Evolutionary conservation across 2,797 vertebrate species (phyloP).

Genomic region (Macropus fuliginosus): DNA sequence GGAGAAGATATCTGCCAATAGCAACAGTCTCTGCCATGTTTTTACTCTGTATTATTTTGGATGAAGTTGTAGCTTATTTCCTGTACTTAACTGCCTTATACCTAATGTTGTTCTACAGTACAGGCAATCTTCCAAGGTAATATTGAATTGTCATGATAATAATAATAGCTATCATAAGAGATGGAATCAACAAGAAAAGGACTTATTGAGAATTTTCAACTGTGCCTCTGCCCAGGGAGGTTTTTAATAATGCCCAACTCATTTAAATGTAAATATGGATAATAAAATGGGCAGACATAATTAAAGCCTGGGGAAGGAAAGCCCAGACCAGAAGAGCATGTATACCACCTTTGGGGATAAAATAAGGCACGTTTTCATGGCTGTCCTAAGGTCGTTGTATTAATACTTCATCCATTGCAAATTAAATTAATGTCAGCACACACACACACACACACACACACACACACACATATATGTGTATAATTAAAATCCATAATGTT

Average conservation of each 20-base stretch:
- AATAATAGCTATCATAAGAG: neutral
- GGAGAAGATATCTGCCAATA: conserved; percentile 61
- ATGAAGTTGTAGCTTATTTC: conserved; percentile 71
- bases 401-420: conserved; percentile 55
- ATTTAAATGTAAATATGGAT: conserved; percentile 36
- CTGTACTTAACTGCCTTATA: conserved; percentile 69
- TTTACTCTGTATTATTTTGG: conserved; percentile 73
- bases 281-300: conserved; percentile 20
- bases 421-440: conserved; percentile 40
- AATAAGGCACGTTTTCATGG: conserved; percentile 48
- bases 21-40: conserved; percentile 68
- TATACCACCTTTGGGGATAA: conserved; percentile 37
- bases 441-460: neutral
- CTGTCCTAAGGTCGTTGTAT: conserved; percentile 59
- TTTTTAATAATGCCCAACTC: conserved; percentile 9
- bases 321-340: conserved; percentile 48
- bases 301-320: conserved; percentile 34
- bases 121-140: conserved; percentile 52
- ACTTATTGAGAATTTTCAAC: conserved; percentile 13
- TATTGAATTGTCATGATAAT: conserved; percentile 59
- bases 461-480: too few relatives aligned
- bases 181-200: neutral
- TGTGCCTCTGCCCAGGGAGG: neutral
- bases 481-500: neutral
- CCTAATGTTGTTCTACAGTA: conserved; percentile 20